phyloP scores from a whole-genome alignment of 2,888 invertebrate species.

The Polietes domitor region DNA sequence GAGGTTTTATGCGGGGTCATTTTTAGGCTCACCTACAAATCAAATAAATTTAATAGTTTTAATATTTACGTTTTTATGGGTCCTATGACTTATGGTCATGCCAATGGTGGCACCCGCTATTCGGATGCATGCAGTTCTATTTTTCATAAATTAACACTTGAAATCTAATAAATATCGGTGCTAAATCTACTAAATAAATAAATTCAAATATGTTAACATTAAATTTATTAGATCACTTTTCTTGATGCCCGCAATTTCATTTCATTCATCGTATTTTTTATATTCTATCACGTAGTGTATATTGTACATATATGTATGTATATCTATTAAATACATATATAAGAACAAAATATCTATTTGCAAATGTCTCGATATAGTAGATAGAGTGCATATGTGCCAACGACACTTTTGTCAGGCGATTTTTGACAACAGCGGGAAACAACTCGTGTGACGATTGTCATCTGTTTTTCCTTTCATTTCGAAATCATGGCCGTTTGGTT shows the following conservation, averaged over 20 bases:
- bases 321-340: background rate
- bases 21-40: too few relatives aligned
- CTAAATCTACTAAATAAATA: background rate
- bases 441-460: conserved; percentile 62
- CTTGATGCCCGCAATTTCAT: background rate
- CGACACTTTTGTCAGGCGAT: conserved; percentile 55
- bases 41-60: too few relatives aligned
- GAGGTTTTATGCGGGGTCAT: too few relatives aligned
- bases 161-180: background rate
- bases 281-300: conserved; percentile 8
- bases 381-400: conserved; percentile 33
- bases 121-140: background rate
- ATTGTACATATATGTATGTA: conserved; percentile 14
- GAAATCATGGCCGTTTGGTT: conserved; percentile 12
- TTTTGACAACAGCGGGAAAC: background rate
- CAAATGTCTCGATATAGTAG: background rate
- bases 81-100: too few relatives aligned
- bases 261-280: background rate
- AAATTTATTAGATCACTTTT: background rate
- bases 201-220: background rate
- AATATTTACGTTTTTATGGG: too few relatives aligned
- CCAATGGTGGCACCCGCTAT: background rate
- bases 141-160: background rate
- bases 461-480: conserved; percentile 49
- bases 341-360: conserved; percentile 8